Evolutionary conservation across 2,888 invertebrate genomes (phyloP).

Genomic region (Choristoneura rosaceana): DNA sequence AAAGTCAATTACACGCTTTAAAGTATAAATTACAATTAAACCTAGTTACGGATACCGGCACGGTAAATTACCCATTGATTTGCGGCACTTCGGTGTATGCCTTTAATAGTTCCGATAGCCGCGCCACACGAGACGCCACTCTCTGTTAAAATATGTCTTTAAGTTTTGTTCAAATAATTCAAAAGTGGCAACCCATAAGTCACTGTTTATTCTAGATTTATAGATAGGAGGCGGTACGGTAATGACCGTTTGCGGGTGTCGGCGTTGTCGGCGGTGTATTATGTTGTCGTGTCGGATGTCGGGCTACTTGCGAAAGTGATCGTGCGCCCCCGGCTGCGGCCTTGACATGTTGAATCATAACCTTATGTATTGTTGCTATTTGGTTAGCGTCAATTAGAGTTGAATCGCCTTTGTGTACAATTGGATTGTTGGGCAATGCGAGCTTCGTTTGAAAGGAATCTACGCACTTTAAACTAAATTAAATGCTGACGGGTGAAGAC

Average conservation of each 20-base stretch:
- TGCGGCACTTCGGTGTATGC: constrained; percentile 46
- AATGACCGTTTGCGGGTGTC: constrained; percentile 49
- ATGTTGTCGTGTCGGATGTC: constrained; percentile 14
- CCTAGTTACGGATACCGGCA: constrained; percentile 45
- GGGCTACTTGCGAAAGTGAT: constrained; percentile 60
- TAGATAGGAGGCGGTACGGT: constrained; percentile 52
- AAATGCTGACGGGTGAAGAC: too few relatives aligned
- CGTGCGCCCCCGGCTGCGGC: constrained; percentile 55
- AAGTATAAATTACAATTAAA: constrained; percentile 51
- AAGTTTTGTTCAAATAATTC: constrained; percentile 48
- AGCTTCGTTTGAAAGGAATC: constrained; percentile 17
- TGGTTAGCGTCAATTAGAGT: constrained; percentile 36
- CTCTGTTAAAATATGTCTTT: constrained; percentile 42
- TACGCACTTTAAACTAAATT: constrained; percentile 8
- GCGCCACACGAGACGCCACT: constrained; percentile 41
- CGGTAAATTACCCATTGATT: constrained; percentile 50
- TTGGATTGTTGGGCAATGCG: constrained; percentile 26
- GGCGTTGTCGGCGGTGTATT: constrained; percentile 28
- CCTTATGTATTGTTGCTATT: constrained; percentile 41
- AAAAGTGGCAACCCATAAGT: constrained; percentile 51
- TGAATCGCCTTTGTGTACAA: constrained; percentile 39
- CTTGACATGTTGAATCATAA: constrained; percentile 64
- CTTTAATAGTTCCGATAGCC: constrained; percentile 42
- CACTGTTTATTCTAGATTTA: constrained; percentile 59
- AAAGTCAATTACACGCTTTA: constrained; percentile 45